phyloP scores from a whole-genome alignment of 1,140 invertebrate species.

The Babylonia areolata region DNA sequence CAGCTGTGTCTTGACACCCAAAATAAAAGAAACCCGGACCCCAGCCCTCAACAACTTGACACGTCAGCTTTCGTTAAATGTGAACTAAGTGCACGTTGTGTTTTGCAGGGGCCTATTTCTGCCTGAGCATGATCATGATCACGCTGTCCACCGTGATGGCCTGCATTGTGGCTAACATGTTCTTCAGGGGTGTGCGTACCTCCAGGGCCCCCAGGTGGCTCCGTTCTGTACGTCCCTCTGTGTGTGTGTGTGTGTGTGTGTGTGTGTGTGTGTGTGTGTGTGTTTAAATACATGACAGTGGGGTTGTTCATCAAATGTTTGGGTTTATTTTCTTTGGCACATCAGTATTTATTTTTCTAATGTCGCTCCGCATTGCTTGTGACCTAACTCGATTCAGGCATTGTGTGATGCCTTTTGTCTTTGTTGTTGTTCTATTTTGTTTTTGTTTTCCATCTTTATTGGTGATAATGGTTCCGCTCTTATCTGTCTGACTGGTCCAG shows the following conservation, averaged over 20 bases:
- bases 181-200: constrained; percentile 72
- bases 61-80: background rate
- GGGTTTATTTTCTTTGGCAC: too few species aligned
- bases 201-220: constrained; percentile 70
- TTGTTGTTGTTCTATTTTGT: too few species aligned
- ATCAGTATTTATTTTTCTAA: too few species aligned
- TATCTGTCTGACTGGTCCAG: too few species aligned
- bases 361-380: too few species aligned
- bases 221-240: constrained; percentile 51
- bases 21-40: background rate
- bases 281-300: too few species aligned
- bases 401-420: too few species aligned
- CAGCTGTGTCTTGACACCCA: background rate
- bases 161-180: constrained; percentile 75
- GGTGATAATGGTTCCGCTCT: too few species aligned
- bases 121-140: constrained; percentile 76
- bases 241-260: background rate
- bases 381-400: too few species aligned
- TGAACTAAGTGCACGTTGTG: background rate
- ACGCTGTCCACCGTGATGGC: constrained; percentile 76
- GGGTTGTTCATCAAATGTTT: too few species aligned
- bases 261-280: constrained; percentile 13
- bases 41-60: background rate
- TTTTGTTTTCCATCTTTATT: too few species aligned
- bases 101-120: constrained; percentile 75